Base-by-base conservation (phyloP, 23 tunicate genomes). In the Corella eumyota region DNA sequence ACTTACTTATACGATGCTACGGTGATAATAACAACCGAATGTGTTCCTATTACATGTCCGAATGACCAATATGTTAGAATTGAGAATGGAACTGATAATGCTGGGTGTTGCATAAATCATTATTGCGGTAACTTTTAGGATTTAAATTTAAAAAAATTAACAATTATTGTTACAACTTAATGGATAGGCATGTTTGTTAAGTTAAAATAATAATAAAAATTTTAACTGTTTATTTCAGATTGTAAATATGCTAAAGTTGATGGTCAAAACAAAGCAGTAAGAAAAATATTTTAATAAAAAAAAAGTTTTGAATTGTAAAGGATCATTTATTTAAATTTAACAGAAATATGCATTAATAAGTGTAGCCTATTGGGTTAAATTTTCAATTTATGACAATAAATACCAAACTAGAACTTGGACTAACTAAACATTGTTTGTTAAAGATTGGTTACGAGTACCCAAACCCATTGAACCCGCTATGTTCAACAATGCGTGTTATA, bases 371-470 rank as follows among this genome's bases (percentile, higher is more conserved):
- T n/a, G n/a, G n/a, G n/a, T n/a, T n/a, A n/a, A n/a, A n/a, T n/a
- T n/a, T n/a, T n/a, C n/a, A n/a, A n/a, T n/a, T n/a, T n/a, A n/a
- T n/a, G n/a, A n/a, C n/a, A n/a, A n/a, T n/a, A n/a, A n/a, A n/a
- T n/a, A n/a, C n/a, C n/a, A n/a, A n/a, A n/a, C n/a, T n/a, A n/a
- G n/a, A n/a, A n/a, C n/a, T n/a, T n/a, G n/a, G n/a, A n/a, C n/a
- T n/a, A n/a, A n/a, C n/a, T n/a, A n/a, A 7, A 13, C 2, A 2
- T 2, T 56, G 3, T 2, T 29, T 56, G 26, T 56, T 3, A 33
- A 33, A 60, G 65, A 45, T 60, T 31, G 65, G 65, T 60, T 60
- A 30, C 34, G 36, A 60, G 11, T 60, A 30, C 26, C 34, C 27
- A 11, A 45, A 60, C 23, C 65, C 65, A 2, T 11, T 3, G 4